A percentile compares a stretch with the other conserved stretches of the same genome.
phyloP scores from a whole-genome alignment of 2,113 vertebrate genomes.

The Mirza zaza region DNA sequence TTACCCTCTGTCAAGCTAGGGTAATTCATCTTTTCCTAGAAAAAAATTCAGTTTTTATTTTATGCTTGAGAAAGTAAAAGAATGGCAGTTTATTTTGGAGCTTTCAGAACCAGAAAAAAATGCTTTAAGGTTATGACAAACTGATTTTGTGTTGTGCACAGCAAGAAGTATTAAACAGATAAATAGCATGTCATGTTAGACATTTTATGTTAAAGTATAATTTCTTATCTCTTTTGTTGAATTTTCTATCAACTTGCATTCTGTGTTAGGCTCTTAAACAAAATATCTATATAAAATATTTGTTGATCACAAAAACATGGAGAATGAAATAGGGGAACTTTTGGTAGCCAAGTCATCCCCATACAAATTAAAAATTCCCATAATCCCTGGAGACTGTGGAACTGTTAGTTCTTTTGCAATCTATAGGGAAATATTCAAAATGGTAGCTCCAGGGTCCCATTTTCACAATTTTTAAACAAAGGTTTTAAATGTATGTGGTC shows the following conservation, averaged over 20 bases:
- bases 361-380: slow-evolving; percentile 19
- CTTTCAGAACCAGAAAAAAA: slow-evolving; percentile 59
- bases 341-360: background rate
- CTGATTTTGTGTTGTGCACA: slow-evolving; percentile 66
- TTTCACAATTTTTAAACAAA: slow-evolving; percentile 47
- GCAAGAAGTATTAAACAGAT: slow-evolving; percentile 66
- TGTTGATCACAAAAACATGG: background rate
- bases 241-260: slow-evolving; percentile 50
- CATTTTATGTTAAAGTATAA: slow-evolving; percentile 43
- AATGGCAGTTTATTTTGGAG: slow-evolving; percentile 52
- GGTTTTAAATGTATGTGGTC: background rate
- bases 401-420: slow-evolving; percentile 7
- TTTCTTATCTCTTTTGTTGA: slow-evolving; percentile 55
- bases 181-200: slow-evolving; percentile 60
- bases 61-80: slow-evolving; percentile 69
- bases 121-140: slow-evolving; percentile 68
- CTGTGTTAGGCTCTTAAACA: slow-evolving; percentile 34
- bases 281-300: slow-evolving; percentile 21
- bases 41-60: slow-evolving; percentile 69
- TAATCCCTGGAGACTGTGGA: background rate
- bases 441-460: background rate
- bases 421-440: background rate
- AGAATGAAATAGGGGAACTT: background rate
- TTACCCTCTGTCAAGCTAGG: slow-evolving; percentile 61
- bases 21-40: slow-evolving; percentile 67